Base-by-base conservation (phyloP, 2,888 invertebrate species). In the Caenorhabditis japonica region DNA sequence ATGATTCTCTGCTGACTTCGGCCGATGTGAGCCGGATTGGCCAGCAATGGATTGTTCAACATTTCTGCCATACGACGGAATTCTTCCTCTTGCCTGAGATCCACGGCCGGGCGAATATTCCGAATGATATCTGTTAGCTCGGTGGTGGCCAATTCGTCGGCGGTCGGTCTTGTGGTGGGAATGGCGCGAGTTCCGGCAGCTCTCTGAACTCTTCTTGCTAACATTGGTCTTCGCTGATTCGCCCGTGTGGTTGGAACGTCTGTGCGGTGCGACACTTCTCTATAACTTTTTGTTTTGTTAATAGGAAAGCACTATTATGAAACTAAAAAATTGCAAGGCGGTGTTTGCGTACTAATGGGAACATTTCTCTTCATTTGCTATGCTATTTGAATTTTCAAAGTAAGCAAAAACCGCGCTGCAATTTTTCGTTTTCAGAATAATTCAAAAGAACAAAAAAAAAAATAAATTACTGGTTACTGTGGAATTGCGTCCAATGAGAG, bases 401-500 rank as follows among this genome's bases (percentile, higher is more conserved):
- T 25, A 19, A 43, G 55, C 12, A 15, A 34, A 21, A n/a, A n/a
- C n/a, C n/a, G n/a, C n/a, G n/a, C n/a, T n/a, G n/a, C n/a, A n/a
- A n/a, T n/a, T n/a, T n/a, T n/a, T n/a, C 12, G 10, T 21, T 4
- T 3, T 15, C 17, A 47, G 30, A 15, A 30, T 13, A 19, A 10
- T 10, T 19, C 10, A 43, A 17, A 41, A 3, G 19, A 41, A 41
- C 19, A 12, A 7, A 17, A 27, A 23, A 15, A 10, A 4, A 17
- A 44, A 39, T 4, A 4, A 5, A 34, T 49, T 47, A 75, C 75
- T 52, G 78, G 77, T 4, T 4, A 10, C 41, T 33, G 13, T 97
- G 97, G 89, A 97, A 96, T 83, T 95, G 90, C 75, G 94, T 93
- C 88, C 97, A 92, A 91, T 97, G 97, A 86, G 94, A 94, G 81